Conservation (phyloP, 1,140 invertebrate species). For the Anthonomus grandis region DNA sequence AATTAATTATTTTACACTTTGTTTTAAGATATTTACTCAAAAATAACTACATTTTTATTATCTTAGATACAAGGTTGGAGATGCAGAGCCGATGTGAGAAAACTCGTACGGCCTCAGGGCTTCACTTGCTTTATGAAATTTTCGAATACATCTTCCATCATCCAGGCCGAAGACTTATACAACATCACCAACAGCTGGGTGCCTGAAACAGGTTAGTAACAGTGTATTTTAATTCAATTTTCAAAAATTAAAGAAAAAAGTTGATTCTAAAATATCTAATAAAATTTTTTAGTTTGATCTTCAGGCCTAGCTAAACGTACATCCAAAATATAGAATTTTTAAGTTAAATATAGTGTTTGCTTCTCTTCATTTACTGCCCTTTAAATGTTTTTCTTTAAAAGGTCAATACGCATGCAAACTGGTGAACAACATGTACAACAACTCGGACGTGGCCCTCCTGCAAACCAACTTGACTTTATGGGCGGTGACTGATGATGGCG, state of each 20-base stretch:
- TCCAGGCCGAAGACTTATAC: conserved; percentile 34
- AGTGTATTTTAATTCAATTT: too few relatives aligned
- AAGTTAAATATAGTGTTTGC: background rate
- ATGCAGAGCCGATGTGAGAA: conserved; percentile 33
- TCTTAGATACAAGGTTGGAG: conserved; percentile 33
- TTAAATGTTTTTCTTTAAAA: conserved; percentile 27
- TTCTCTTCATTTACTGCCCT: background rate
- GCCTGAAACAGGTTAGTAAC: conserved; percentile 38
- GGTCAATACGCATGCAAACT: conserved; percentile 45
- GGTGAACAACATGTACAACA: conserved; percentile 23
- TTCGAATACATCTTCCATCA: conserved; percentile 29
- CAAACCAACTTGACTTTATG: conserved; percentile 33
- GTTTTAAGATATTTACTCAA: too few relatives aligned
- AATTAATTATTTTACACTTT: too few relatives aligned
- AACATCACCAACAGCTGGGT: conserved; percentile 38
- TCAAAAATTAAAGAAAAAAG: too few relatives aligned
- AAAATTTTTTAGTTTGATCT: too few relatives aligned
- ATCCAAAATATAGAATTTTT: too few relatives aligned
- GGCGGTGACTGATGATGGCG: conserved; percentile 34
- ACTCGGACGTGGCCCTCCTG: conserved; percentile 27
- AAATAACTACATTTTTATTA: too few relatives aligned
- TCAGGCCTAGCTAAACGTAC: too few relatives aligned
- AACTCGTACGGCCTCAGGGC: conserved; percentile 32
- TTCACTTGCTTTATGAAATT: conserved; percentile 41
- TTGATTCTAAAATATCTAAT: too few relatives aligned